These are phyloP conservation scores for Agrochola macilenta DNA, from an alignment of 2,888 invertebrate genomes.

Conservation along the genomic window DNA sequence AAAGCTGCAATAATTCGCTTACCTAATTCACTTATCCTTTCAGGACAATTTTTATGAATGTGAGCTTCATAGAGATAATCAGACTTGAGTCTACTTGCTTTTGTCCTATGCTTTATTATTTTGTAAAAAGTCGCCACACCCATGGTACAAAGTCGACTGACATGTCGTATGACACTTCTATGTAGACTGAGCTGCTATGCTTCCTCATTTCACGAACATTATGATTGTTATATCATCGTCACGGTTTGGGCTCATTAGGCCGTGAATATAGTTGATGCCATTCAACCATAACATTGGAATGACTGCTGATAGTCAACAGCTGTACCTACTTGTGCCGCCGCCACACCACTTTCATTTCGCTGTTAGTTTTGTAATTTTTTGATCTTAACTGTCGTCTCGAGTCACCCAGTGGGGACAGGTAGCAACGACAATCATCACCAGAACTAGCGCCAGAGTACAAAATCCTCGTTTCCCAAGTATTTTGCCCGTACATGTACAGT, in stretches of 20 bases:
- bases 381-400: not conserved
- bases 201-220: not conserved
- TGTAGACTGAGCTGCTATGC: no score
- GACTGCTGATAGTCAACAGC: not conserved
- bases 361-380: no score
- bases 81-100: not conserved
- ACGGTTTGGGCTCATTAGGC: not conserved
- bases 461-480: constrained; percentile 9
- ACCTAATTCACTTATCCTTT: no score
- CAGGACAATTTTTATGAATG: no score
- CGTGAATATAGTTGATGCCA: no score
- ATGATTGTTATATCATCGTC: not conserved
- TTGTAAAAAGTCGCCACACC: not conserved
- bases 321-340: not conserved
- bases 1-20: no score
- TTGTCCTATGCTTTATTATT: not conserved
- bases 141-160: not conserved
- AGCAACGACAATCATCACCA: not conserved
- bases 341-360: no score
- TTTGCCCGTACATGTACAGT: constrained; percentile 69
- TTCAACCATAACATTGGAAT: not conserved
- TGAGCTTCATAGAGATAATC: not conserved
- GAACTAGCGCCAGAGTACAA: not conserved
- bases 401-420: not conserved
- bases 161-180: no score